Conservation (phyloP, 2,113 vertebrate species). For the Castor canadensis region DNA sequence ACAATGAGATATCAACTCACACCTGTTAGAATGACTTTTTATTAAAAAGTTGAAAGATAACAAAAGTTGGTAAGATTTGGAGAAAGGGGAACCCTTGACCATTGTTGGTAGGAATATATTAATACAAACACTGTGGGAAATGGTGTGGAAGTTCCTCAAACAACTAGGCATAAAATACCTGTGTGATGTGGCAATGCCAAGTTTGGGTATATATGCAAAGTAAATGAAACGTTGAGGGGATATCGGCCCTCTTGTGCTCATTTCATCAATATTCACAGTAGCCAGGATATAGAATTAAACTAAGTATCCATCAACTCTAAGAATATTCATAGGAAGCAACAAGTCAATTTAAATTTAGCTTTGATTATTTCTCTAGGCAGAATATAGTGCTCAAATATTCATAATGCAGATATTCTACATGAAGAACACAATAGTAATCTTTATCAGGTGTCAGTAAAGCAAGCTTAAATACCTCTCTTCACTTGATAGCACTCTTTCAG, state of each 20-base stretch:
- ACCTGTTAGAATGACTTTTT: neutral
- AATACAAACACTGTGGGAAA: neutral
- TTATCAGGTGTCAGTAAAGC: slow-evolving; percentile 36
- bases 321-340: slow-evolving; percentile 13
- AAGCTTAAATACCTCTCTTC: slow-evolving; percentile 25
- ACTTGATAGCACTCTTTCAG: neutral
- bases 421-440: slow-evolving; percentile 56
- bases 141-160: neutral
- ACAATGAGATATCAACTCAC: neutral
- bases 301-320: neutral
- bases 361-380: slow-evolving; percentile 42
- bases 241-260: neutral
- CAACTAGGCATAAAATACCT: neutral
- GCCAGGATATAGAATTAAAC: neutral
- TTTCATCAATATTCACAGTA: neutral
- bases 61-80: neutral
- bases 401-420: neutral
- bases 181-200: neutral
- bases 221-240: neutral
- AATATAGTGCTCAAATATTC: slow-evolving; percentile 14
- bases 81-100: neutral
- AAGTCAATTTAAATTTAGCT: neutral
- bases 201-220: neutral
- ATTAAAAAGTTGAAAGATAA: neutral
- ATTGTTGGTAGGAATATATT: neutral